phyloP scores from a whole-genome alignment of 2,797 vertebrate genomes.

The Gallinago nigripennis region DNA sequence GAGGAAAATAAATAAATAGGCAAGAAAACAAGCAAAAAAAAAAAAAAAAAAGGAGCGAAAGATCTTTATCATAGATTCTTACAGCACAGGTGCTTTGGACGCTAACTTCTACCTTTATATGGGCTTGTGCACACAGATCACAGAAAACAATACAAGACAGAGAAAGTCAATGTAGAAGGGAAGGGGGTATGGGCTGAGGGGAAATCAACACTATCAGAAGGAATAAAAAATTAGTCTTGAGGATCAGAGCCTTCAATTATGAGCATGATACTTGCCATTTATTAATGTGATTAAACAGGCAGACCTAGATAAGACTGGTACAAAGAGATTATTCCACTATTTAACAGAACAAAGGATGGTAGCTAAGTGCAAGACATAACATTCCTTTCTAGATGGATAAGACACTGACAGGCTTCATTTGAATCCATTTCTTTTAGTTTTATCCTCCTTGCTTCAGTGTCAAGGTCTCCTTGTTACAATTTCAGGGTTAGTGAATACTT shows the following conservation, averaged over 20 bases:
- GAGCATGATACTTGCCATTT: constrained; percentile 23
- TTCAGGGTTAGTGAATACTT: neutral
- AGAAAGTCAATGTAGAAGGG: neutral
- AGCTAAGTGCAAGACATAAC: neutral
- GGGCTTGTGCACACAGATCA: neutral
- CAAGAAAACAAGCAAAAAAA: neutral
- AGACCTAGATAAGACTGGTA: neutral
- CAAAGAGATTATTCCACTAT: constrained; percentile 18
- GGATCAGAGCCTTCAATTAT: constrained; percentile 30
- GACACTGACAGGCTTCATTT: neutral
- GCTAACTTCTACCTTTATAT: neutral
- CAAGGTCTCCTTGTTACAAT: neutral
- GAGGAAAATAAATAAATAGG: neutral
- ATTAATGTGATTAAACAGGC: constrained; percentile 41
- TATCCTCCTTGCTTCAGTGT: neutral
- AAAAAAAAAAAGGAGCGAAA: neutral
- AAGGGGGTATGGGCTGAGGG: neutral
- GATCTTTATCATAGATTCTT: neutral
- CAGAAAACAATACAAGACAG: neutral
- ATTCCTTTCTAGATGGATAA: constrained; percentile 3
- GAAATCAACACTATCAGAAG: neutral
- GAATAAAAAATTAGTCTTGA: constrained; percentile 45
- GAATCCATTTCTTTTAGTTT: neutral
- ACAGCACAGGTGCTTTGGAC: neutral
- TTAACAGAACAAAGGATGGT: constrained; percentile 38